phyloP scores from a whole-genome alignment of 2,888 invertebrate species.

The Therioaphis trifolii region DNA sequence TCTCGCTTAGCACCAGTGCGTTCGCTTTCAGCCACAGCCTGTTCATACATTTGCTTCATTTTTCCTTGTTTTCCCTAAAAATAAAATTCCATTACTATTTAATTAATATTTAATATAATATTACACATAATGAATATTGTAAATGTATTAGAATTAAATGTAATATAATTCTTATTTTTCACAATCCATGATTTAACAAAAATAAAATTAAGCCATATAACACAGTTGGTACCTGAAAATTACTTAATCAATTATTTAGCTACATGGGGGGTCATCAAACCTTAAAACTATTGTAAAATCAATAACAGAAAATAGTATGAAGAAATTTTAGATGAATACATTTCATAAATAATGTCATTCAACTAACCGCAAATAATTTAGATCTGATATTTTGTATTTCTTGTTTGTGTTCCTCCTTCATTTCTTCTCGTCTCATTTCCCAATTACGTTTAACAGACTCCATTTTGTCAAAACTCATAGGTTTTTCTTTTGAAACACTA shows the following conservation, averaged over 20 bases:
- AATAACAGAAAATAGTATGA: not conserved
- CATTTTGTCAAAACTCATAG: conserved; percentile 84
- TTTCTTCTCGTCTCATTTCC: conserved; percentile 74
- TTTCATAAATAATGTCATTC: not conserved
- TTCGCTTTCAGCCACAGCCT: conserved; percentile 86
- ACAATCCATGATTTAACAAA: too few relatives aligned
- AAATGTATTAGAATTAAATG: too few relatives aligned
- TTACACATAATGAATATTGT: not conserved
- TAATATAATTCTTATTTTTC: too few relatives aligned
- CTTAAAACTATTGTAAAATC: conserved; percentile 3
- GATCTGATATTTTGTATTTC: conserved; percentile 89
- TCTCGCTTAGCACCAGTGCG: conserved; percentile 72
- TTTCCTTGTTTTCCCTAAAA: conserved; percentile 86
- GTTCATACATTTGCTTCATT: conserved; percentile 92
- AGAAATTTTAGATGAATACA: not conserved
- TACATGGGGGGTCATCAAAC: not conserved
- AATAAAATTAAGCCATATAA: too few relatives aligned
- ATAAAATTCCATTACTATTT: conserved; percentile 65
- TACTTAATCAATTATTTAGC: conserved; percentile 21
- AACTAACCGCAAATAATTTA: conserved; percentile 80
- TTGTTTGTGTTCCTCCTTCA: conserved; percentile 85
- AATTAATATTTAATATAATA: not conserved
- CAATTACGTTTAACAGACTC: conserved; percentile 85
- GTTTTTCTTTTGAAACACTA: conserved; percentile 72
- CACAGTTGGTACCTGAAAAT: not conserved